These are phyloP conservation scores for Vireo altiloquus DNA, from an alignment of 2,113 vertebrate genomes.

Conservation along the genomic window DNA sequence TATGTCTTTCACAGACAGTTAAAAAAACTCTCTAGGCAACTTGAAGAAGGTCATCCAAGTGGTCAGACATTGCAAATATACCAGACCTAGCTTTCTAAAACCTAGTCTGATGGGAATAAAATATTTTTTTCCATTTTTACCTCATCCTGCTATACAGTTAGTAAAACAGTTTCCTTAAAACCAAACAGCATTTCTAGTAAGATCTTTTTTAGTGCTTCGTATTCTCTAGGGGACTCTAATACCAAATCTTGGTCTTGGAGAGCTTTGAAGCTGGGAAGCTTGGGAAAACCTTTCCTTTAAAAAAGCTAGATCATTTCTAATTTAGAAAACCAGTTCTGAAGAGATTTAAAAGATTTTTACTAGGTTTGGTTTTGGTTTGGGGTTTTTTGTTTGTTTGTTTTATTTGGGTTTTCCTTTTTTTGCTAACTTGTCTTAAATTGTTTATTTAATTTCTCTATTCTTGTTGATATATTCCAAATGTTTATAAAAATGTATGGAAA, in stretches of 20 bases:
- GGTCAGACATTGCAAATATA: conserved; percentile 18
- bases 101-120: background rate
- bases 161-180: conserved; percentile 20
- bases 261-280: background rate
- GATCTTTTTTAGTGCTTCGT: background rate
- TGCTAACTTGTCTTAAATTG: background rate
- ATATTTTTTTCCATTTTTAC: background rate
- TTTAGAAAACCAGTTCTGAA: background rate
- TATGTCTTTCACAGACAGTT: conserved; percentile 24
- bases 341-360: background rate
- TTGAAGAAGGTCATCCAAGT: conserved; percentile 16
- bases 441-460: background rate
- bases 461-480: background rate
- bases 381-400: background rate
- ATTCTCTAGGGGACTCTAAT: background rate
- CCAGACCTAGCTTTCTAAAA: background rate
- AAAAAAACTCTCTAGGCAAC: background rate
- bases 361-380: background rate
- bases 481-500: background rate
- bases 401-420: background rate
- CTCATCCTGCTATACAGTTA: conserved; percentile 12
- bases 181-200: background rate
- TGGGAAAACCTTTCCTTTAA: background rate
- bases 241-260: background rate
- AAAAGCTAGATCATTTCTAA: background rate